A percentile compares a stretch with the other conserved stretches of the same genome.
Conservation (phyloP, 2,888 invertebrate species). For the Suillia variegata region DNA sequence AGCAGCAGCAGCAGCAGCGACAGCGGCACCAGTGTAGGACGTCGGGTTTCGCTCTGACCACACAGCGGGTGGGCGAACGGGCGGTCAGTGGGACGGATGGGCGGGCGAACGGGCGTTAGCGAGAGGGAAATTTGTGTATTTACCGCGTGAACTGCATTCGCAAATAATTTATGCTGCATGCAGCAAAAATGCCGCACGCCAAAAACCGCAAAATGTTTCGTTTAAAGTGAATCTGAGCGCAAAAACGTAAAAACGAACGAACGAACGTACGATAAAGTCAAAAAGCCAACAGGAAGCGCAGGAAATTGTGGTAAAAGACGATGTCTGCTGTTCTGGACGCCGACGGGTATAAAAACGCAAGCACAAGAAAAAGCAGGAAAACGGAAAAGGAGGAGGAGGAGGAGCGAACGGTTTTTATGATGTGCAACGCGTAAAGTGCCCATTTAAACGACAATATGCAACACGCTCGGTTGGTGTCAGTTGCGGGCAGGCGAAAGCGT, state of each 20-base stretch:
- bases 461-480: constrained; percentile 33
- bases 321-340: too few species aligned
- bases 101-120: neutral
- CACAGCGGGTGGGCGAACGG: too few species aligned
- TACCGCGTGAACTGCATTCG: constrained; percentile 25
- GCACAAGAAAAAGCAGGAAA: constrained; percentile 1
- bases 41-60: too few species aligned
- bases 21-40: too few species aligned
- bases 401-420: constrained; percentile 17
- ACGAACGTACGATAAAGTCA: too few species aligned
- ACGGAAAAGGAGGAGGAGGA: constrained; percentile 5
- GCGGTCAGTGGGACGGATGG: too few species aligned
- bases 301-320: constrained; percentile 29
- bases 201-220: constrained; percentile 27
- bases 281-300: constrained; percentile 1
- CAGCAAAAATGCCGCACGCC: constrained; percentile 14
- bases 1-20: neutral
- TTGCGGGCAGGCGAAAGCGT: constrained; percentile 30
- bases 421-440: constrained; percentile 29
- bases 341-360: neutral
- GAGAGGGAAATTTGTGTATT: neutral
- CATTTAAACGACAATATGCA: constrained; percentile 25
- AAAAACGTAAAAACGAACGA: neutral
- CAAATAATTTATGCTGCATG: constrained; percentile 28
- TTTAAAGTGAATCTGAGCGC: constrained; percentile 15